A percentile compares a stretch with the other conserved stretches of the same genome.
phyloP scores from a whole-genome alignment of 2,113 vertebrate genomes.

The Pterocles orientalis region DNA sequence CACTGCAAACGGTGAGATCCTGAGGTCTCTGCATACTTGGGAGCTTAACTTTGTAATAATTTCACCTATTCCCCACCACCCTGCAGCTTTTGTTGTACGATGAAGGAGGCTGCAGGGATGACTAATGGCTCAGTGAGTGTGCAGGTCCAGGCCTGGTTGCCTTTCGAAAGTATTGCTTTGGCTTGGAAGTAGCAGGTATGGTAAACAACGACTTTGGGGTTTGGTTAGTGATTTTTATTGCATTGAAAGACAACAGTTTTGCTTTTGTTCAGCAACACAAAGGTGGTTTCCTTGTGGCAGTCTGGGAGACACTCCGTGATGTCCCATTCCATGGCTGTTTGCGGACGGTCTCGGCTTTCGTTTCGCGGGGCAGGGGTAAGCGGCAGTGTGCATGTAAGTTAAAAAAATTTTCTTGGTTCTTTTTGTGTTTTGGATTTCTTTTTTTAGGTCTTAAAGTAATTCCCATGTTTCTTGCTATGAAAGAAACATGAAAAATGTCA shows the following conservation, averaged over 20 bases:
- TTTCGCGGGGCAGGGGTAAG: background rate
- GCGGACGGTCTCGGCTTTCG: background rate
- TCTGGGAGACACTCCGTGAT: background rate
- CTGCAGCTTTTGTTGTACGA: background rate
- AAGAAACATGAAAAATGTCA: background rate
- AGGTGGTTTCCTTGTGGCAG: background rate
- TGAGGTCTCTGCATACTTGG: background rate
- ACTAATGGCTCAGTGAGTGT: background rate
- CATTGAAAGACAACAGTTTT: background rate
- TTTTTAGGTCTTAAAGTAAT: background rate
- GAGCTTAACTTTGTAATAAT: background rate
- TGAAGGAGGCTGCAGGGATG: background rate
- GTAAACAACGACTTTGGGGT: accelerated
- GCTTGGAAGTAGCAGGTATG: background rate
- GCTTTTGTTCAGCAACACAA: background rate
- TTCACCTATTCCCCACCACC: background rate
- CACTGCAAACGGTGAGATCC: background rate
- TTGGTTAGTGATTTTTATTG: background rate
- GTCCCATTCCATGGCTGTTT: background rate
- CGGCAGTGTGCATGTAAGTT: background rate
- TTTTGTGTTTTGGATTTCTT: background rate
- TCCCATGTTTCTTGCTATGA: background rate
- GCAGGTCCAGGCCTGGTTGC: background rate
- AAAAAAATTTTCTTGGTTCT: background rate
- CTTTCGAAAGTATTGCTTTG: background rate